Conservation (phyloP, 2,797 vertebrate species). For the Synanceia verrucosa region DNA sequence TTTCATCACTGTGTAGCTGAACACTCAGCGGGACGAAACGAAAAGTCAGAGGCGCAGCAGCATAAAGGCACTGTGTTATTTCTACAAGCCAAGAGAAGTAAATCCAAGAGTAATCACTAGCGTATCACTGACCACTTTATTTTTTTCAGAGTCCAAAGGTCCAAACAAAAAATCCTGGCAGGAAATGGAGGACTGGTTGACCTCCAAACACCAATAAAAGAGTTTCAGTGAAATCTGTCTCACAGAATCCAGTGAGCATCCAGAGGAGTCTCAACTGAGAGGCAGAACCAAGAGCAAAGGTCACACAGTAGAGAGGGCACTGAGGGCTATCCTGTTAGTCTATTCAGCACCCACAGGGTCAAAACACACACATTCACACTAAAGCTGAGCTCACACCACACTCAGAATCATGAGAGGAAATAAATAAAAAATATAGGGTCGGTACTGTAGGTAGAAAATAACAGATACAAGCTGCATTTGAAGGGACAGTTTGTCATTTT, state of each 20-base stretch:
- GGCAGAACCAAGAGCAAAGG: constrained; percentile 55
- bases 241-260: constrained; percentile 29
- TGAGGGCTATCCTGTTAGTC: constrained; percentile 32
- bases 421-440: background rate
- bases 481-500: background rate
- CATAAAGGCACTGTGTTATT: constrained; percentile 77
- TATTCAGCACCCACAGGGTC: constrained; percentile 24
- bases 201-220: constrained; percentile 40
- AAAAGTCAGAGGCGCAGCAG: constrained; percentile 50
- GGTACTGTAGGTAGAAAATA: constrained; percentile 3
- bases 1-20: constrained; percentile 23
- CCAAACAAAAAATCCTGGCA: constrained; percentile 31
- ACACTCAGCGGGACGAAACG: constrained; percentile 35
- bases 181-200: constrained; percentile 17
- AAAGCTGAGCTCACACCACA: background rate
- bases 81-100: constrained; percentile 58
- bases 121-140: constrained; percentile 31
- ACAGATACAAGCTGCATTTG: background rate
- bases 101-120: constrained; percentile 44
- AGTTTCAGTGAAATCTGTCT: constrained; percentile 41
- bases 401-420: constrained; percentile 1
- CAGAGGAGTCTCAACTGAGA: constrained; percentile 28
- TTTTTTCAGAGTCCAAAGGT: constrained; percentile 25
- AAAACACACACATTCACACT: constrained; percentile 21
- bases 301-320: constrained; percentile 47